These are phyloP conservation scores for Pygmarrhopalites habei DNA, from an alignment of 1,140 invertebrate species.

Conservation along the genomic window DNA sequence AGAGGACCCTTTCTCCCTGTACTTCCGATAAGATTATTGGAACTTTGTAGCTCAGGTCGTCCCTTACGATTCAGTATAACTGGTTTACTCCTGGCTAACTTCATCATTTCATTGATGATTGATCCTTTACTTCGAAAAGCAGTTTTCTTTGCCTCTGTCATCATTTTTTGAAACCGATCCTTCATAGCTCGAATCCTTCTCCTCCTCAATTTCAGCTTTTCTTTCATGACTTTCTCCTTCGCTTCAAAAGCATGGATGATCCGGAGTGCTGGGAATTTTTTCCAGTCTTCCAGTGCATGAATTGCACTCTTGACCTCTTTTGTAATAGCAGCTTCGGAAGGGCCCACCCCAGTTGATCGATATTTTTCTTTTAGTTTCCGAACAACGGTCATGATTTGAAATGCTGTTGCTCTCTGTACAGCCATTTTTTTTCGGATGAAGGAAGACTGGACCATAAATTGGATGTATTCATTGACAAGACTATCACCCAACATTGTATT, in stretches of 20 bases:
- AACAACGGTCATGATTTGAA: constrained; percentile 8
- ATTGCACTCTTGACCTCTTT: constrained; percentile 6
- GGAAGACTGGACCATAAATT: constrained; percentile 6
- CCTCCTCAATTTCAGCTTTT: constrained; percentile 8
- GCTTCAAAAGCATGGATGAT: constrained; percentile 10
- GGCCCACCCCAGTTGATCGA: background rate
- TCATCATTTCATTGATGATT: no score
- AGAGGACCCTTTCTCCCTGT: no score
- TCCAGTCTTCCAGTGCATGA: constrained; percentile 6
- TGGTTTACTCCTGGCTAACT: no score
- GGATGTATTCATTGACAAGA: constrained; percentile 9
- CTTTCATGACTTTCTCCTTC: constrained; percentile 8
- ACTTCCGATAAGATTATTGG: no score
- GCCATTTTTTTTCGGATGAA: constrained; percentile 9
- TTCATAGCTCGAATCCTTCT: background rate
- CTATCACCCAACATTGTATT: constrained; percentile 1
- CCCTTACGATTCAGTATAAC: no score
- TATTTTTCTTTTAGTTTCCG: constrained; percentile 1
- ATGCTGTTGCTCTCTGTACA: constrained; percentile 7
- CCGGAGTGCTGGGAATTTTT: constrained; percentile 9
- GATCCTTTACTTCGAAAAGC: no score
- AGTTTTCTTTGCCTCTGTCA: background rate
- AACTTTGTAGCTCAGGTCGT: no score
- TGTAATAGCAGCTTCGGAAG: background rate
- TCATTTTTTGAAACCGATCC: background rate